phyloP scores from a whole-genome alignment of 2,797 vertebrate species.

The Sternotherus odoratus region DNA sequence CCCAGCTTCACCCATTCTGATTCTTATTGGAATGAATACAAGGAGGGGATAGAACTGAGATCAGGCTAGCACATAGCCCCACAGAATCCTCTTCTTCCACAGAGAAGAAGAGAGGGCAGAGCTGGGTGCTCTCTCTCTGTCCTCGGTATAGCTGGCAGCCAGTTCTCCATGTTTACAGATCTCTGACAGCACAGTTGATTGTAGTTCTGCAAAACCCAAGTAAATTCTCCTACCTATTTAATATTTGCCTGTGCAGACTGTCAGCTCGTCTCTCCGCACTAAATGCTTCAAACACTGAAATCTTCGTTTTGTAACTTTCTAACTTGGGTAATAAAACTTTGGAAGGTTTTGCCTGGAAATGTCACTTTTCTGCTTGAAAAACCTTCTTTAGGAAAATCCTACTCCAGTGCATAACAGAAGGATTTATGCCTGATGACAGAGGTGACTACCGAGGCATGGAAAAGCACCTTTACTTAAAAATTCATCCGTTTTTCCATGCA shows the following conservation, averaged over 20 bases:
- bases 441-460: constrained; percentile 40
- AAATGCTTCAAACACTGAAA: background rate
- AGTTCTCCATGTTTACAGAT: background rate
- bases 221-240: background rate
- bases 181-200: background rate
- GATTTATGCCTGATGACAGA: constrained; percentile 66
- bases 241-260: background rate
- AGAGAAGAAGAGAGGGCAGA: rapidly evolving
- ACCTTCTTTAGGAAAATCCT: constrained; percentile 34
- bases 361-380: constrained; percentile 67
- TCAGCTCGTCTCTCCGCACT: background rate
- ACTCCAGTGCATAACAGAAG: background rate
- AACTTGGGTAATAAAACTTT: constrained; percentile 29
- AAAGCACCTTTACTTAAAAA: constrained; percentile 48
- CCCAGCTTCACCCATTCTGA: background rate
- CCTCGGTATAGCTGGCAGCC: rapidly evolving
- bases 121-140: rapidly evolving
- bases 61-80: rapidly evolving
- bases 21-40: background rate
- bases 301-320: constrained; percentile 4
- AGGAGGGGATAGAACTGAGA: background rate
- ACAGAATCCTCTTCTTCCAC: rapidly evolving
- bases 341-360: constrained; percentile 47
- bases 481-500: constrained; percentile 32
- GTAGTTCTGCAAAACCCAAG: background rate